A percentile compares a stretch with the other conserved stretches of the same genome.
phyloP scores from a whole-genome alignment of 2,888 invertebrate species.

The Helicoverpa assulta region DNA sequence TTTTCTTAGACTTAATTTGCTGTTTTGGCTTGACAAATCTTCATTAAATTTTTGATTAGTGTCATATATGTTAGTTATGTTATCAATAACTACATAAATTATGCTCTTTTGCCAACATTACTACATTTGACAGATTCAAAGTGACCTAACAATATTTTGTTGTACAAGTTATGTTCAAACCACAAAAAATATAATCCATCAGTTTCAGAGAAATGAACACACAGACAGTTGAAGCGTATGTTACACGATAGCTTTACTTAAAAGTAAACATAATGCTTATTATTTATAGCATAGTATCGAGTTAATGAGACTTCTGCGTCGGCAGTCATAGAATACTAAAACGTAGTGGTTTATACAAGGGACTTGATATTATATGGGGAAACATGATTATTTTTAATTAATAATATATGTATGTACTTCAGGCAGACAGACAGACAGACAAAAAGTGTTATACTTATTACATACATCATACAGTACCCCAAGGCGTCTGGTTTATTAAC shows the following conservation, averaged over 20 bases:
- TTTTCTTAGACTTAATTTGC: not conserved
- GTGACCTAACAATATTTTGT: not conserved
- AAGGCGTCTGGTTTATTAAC: too few species aligned
- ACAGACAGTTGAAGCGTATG: conserved; percentile 1
- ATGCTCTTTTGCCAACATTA: too few species aligned
- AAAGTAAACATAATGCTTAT: conserved; percentile 48
- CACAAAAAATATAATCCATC: not conserved
- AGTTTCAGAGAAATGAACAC: conserved; percentile 16
- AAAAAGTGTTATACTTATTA: too few species aligned
- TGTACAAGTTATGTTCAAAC: not conserved
- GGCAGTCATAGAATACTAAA: conserved; percentile 20
- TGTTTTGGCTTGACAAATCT: not conserved
- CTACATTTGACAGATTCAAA: too few species aligned
- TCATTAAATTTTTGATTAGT: not conserved
- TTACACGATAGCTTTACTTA: conserved; percentile 46
- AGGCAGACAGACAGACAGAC: too few species aligned
- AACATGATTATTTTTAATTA: too few species aligned
- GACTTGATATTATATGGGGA: conserved; percentile 21
- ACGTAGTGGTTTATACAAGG: conserved; percentile 21
- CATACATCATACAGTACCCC: too few species aligned
- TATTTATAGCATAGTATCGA: conserved; percentile 57
- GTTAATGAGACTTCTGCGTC: conserved; percentile 27
- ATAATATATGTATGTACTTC: too few species aligned
- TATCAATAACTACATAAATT: too few species aligned
- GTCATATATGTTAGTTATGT: too few species aligned